These are phyloP conservation scores for Centropristis striata DNA, from an alignment of 2,113 vertebrate genomes.

Conservation along the genomic window DNA sequence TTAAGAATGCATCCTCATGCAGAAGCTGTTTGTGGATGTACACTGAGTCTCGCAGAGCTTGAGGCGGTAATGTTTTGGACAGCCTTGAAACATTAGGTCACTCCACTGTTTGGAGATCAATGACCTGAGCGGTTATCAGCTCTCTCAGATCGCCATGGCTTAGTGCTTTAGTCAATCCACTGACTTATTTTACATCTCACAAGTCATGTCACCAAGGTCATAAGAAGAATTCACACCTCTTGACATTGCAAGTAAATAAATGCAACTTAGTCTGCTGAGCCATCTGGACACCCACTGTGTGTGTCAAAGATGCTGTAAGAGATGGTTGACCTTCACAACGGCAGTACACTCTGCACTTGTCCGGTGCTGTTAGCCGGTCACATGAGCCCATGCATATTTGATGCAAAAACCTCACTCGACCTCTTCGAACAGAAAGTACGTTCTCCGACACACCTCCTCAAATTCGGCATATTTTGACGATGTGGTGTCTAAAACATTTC, in stretches of 20 bases:
- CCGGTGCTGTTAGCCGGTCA: conserved; percentile 9
- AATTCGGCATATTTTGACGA: neutral
- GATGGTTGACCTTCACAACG: conserved; percentile 62
- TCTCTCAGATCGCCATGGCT: neutral
- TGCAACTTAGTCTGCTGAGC: conserved; percentile 12
- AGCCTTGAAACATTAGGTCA: conserved; percentile 10
- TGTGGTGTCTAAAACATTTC: conserved; percentile 17
- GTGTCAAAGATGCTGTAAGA: conserved; percentile 43
- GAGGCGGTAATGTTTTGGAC: conserved; percentile 4
- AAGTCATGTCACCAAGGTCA: conserved; percentile 45
- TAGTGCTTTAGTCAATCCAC: conserved; percentile 26
- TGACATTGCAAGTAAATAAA: conserved; percentile 30
- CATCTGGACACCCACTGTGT: conserved; percentile 36
- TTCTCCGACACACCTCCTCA: conserved; percentile 1
- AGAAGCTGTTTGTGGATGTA: neutral
- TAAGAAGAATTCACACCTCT: neutral
- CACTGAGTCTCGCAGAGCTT: neutral
- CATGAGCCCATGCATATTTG: conserved; percentile 57
- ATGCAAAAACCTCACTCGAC: conserved; percentile 52
- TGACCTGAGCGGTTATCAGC: conserved; percentile 21
- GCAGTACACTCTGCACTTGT: conserved; percentile 41
- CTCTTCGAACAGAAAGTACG: conserved; percentile 21
- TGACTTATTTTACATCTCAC: conserved; percentile 36
- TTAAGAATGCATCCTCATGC: neutral
- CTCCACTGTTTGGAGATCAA: conserved; percentile 13